Base-by-base conservation (phyloP, 2,113 vertebrate species). In the Petromus typicus region DNA sequence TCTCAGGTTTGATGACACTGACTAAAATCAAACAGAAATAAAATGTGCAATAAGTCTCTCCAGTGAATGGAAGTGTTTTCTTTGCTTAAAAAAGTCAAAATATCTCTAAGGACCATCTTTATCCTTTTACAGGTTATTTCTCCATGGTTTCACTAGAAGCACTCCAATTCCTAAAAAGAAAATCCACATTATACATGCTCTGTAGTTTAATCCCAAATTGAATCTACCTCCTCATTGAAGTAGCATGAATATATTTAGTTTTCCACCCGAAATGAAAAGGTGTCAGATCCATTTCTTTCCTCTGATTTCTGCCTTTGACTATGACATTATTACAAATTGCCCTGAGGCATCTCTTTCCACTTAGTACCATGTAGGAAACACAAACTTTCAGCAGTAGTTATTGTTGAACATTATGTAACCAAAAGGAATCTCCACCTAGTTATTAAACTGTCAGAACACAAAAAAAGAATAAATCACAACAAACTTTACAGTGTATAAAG, bases 361-460 rank as follows among this genome's bases (percentile, higher is more conserved):
- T 98, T 97, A 98, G 97, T 98, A 96, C 57, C 67, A 87, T 64
- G 81, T 90, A 93, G 94, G 95, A 96, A 98, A 97, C 79, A 78
- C 76, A 98, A 92, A 94, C 67, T 61, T 97, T 96, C 97, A 96
- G 75, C 0, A 2, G 27, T 94, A 95, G 83, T 93, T 98, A 96
- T 89, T 97, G 94, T 98, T 98, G 78, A 80, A 61, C 45, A 83
- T 78, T 90, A 96, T 37, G 64, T 85, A 97, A 93, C 51, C 92
- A 89, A 95, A 95, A 92, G 96, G 94, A 97, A 97, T 84, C 93
- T 97, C 82, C 75, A 96, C 51, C 89, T 96, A 96, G 90, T 97
- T 97, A 98, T 98, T 98, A 98, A 98, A 95, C 90, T 97, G 95
- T 98, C 97, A 98, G 90, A 86, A 91, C 85, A 96, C 96, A 97